These are phyloP conservation scores for Phyllotis vaccarum DNA, from an alignment of 2,797 vertebrate species.

Conservation along the genomic window DNA sequence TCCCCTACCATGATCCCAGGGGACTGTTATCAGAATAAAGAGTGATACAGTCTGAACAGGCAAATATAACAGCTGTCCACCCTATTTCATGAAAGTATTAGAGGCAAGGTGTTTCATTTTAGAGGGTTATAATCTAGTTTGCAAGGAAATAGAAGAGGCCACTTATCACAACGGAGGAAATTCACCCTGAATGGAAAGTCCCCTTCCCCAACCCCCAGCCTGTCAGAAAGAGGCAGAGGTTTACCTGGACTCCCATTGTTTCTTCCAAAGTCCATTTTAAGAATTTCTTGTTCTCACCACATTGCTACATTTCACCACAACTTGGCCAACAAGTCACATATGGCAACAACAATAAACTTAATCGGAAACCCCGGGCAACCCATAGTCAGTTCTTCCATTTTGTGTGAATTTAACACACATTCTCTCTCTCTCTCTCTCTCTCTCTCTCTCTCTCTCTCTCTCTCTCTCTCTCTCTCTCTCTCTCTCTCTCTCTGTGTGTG, in stretches of 20 bases:
- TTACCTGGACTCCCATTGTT: background rate
- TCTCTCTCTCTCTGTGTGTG: too few species aligned
- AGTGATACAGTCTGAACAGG: slow-evolving; percentile 27
- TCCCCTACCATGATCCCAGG: background rate
- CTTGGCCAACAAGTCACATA: background rate
- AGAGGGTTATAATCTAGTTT: slow-evolving; percentile 84
- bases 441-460: background rate
- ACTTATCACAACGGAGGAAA: slow-evolving; percentile 79
- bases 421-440: background rate
- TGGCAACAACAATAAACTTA: slow-evolving; percentile 43
- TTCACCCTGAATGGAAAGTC: slow-evolving; percentile 75
- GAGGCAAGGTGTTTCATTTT: slow-evolving; percentile 83
- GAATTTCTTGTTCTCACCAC: background rate
- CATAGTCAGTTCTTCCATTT: background rate
- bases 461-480: background rate
- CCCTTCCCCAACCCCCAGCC: slow-evolving; percentile 27
- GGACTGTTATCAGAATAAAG: slow-evolving; percentile 60
- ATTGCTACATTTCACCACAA: slow-evolving; percentile 19
- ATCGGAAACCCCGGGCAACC: slow-evolving; percentile 4
- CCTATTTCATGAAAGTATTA: slow-evolving; percentile 75
- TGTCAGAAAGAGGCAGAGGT: slow-evolving; percentile 36
- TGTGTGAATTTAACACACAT: background rate
- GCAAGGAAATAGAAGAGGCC: slow-evolving; percentile 80
- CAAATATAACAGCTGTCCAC: slow-evolving; percentile 70
- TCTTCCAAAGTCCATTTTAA: slow-evolving; percentile 46